Percentiles rank a stretch among this genome's conserved stretches.
These are phyloP conservation scores for Rapana venosa DNA, from an alignment of 2,888 invertebrate species.

Conservation along the genomic window DNA sequence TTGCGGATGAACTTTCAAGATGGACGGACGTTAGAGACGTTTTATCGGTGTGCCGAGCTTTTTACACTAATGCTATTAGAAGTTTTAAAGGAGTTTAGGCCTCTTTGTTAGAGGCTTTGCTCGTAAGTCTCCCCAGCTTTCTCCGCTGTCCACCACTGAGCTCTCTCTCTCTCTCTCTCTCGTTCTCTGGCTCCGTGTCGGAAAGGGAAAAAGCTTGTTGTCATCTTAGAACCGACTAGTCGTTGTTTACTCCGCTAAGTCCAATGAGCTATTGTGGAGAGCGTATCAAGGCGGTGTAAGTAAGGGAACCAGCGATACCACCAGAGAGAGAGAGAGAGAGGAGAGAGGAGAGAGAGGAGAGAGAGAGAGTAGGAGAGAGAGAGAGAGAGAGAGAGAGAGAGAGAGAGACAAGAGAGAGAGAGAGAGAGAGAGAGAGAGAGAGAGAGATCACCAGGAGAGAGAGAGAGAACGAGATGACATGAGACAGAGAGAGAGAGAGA, in stretches of 20 bases:
- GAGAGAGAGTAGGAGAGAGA: too few relatives aligned
- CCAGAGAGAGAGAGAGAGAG: neutral
- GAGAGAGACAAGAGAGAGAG: too few relatives aligned
- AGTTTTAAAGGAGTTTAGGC: constrained; percentile 36
- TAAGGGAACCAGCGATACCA: constrained; percentile 17
- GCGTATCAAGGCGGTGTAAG: constrained; percentile 14
- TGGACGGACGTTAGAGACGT: constrained; percentile 40
- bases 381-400: too few relatives aligned
- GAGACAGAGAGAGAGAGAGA: too few relatives aligned
- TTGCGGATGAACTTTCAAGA: constrained; percentile 44
- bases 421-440: too few relatives aligned
- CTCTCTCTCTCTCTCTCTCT: neutral
- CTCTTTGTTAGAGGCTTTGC: constrained; percentile 31
- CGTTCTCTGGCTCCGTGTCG: neutral
- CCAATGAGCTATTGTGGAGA: constrained; percentile 31
- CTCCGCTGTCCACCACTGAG: too few relatives aligned
- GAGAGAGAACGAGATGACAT: too few relatives aligned
- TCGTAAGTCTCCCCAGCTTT: constrained; percentile 23
- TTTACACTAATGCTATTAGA: constrained; percentile 41
- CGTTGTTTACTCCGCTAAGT: constrained; percentile 33
- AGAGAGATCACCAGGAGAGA: too few relatives aligned
- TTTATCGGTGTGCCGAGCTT: constrained; percentile 38
- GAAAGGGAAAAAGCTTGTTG: constrained; percentile 19
- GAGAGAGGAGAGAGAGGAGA: neutral
- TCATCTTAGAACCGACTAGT: constrained; percentile 29